Evolutionary conservation across 23 tunicate genomes (phyloP).

Genomic region (Ascidia mentula): DNA sequence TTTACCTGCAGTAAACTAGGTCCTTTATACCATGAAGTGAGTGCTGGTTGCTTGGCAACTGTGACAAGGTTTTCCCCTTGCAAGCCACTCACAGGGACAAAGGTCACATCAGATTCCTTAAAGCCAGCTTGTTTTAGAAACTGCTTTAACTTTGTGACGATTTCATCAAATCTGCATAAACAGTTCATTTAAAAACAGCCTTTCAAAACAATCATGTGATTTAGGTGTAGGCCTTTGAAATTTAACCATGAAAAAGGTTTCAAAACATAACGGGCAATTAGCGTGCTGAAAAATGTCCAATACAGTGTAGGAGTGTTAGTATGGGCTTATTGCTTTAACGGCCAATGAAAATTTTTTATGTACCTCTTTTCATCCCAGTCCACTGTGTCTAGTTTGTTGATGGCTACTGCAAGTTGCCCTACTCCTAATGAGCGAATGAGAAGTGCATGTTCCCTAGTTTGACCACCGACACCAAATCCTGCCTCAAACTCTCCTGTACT

Average conservation of each 20-base stretch:
- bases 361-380: slow-evolving; percentile 76
- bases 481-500: slow-evolving; percentile 96
- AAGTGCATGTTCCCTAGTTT: slow-evolving; percentile 90
- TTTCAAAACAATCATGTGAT: background rate
- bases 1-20: slow-evolving; percentile 57
- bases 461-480: slow-evolving; percentile 95
- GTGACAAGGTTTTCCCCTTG: slow-evolving; percentile 71
- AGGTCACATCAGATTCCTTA: slow-evolving; percentile 63
- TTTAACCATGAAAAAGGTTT: background rate
- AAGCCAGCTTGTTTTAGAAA: slow-evolving; percentile 88
- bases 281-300: background rate
- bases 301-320: background rate
- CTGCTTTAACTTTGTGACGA: slow-evolving; percentile 44
- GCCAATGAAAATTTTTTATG: background rate
- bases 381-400: slow-evolving; percentile 85
- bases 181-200: background rate
- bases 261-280: too few species aligned
- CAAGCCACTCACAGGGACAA: slow-evolving; percentile 86
- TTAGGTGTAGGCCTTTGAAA: background rate
- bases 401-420: slow-evolving; percentile 90
- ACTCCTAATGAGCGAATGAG: slow-evolving; percentile 91
- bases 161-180: slow-evolving; percentile 63
- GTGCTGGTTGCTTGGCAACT: slow-evolving; percentile 26
- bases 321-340: background rate
- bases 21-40: slow-evolving; percentile 83